Percentiles rank a stretch among this genome's conserved stretches.
Evolutionary conservation across 2,888 invertebrate species (phyloP).

Genomic region (Scaptomyza parva): DNA sequence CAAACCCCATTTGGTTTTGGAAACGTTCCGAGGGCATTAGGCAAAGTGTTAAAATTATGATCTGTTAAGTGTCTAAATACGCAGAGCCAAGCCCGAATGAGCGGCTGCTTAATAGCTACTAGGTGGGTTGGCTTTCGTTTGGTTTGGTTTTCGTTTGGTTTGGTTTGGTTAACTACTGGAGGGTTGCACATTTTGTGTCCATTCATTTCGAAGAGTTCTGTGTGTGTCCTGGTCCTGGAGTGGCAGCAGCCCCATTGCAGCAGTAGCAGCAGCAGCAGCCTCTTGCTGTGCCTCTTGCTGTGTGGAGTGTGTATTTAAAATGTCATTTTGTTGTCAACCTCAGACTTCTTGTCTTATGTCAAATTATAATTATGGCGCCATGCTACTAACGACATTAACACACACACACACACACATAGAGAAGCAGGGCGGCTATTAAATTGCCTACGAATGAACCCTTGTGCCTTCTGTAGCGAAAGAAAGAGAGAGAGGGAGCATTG

Average conservation of each 20-base stretch:
- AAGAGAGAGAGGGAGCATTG: too few relatives aligned
- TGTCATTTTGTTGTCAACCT: slow-evolving; percentile 83
- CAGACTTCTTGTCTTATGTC: slow-evolving; percentile 83
- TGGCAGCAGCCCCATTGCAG: not conserved
- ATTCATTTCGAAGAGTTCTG: slow-evolving; percentile 43
- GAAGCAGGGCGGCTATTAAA: slow-evolving; percentile 55
- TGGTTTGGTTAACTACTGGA: slow-evolving; percentile 8
- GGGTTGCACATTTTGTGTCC: slow-evolving; percentile 48
- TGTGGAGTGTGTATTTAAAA: slow-evolving; percentile 72
- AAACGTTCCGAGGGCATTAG: slow-evolving; percentile 53
- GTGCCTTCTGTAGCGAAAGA: too few relatives aligned
- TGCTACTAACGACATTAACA: slow-evolving; percentile 75
- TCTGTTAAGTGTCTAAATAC: slow-evolving; percentile 78
- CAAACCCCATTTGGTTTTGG: too few relatives aligned
- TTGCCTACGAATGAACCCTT: slow-evolving; percentile 75
- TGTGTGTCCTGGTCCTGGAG: too few relatives aligned
- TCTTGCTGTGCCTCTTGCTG: slow-evolving; percentile 17
- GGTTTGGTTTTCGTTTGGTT: not conserved
- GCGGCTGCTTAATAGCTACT: slow-evolving; percentile 26
- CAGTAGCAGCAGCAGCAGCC: slow-evolving; percentile 2
- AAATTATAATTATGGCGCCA: slow-evolving; percentile 80
- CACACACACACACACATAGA: slow-evolving; percentile 21
- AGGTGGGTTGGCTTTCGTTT: not conserved
- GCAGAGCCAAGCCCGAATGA: slow-evolving; percentile 36
- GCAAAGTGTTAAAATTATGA: slow-evolving; percentile 79